Evolutionary conservation across 2,797 vertebrate genomes (phyloP).

Genomic region (Diplodus sargus): DNA sequence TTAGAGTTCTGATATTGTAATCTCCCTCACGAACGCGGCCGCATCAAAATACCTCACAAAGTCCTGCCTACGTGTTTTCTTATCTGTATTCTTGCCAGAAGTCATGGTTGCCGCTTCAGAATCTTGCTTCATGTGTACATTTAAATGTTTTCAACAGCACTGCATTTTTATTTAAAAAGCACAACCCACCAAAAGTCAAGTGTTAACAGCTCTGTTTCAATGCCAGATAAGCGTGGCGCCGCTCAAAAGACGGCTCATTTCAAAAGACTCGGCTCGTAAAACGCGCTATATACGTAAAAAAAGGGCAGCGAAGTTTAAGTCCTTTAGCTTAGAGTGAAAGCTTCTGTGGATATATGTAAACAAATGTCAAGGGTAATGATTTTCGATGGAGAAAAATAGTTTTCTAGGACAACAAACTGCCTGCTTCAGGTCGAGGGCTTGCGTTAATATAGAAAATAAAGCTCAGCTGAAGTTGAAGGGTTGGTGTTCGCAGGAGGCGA

Average conservation of each 20-base stretch:
- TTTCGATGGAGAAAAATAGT: conserved; percentile 33
- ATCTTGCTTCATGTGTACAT: conserved; percentile 59
- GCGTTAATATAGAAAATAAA: conserved; percentile 29
- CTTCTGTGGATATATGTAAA: conserved; percentile 40
- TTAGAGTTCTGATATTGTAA: conserved; percentile 54
- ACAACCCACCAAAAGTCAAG: conserved; percentile 61
- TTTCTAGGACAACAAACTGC: conserved; percentile 33
- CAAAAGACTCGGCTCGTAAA: conserved; percentile 38
- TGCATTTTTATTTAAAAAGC: conserved; percentile 50
- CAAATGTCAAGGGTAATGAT: conserved; percentile 53
- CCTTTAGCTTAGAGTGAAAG: conserved; percentile 29
- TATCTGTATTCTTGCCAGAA: conserved; percentile 58
- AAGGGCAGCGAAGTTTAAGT: conserved; percentile 45
- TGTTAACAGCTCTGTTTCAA: conserved; percentile 61
- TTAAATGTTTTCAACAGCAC: conserved; percentile 63
- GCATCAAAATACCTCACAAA: conserved; percentile 51
- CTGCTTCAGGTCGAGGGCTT: conserved; percentile 29
- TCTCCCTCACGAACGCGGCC: conserved; percentile 8
- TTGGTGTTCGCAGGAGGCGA: conserved; percentile 27
- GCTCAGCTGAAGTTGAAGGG: conserved; percentile 18
- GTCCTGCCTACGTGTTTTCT: conserved; percentile 19
- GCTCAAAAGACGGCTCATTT: conserved; percentile 51
- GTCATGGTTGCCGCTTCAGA: conserved; percentile 54
- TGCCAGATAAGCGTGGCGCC: conserved; percentile 45
- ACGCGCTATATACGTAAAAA: conserved; percentile 35